phyloP scores from a whole-genome alignment of 2,113 vertebrate genomes.

The Gorsachius goisagi region DNA sequence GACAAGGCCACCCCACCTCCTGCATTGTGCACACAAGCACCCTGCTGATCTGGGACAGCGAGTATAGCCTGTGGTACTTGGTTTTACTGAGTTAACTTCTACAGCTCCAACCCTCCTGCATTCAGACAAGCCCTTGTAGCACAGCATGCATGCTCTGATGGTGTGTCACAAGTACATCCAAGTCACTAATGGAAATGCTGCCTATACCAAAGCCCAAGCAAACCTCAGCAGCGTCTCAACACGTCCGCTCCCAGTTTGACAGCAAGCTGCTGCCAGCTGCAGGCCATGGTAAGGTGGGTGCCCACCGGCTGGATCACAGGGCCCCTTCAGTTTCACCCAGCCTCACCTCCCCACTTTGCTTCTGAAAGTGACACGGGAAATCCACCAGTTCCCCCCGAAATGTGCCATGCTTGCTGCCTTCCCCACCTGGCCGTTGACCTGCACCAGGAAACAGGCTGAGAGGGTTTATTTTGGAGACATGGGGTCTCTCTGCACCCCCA shows the following conservation, averaged over 20 bases:
- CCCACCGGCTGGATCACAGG: not conserved
- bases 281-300: not conserved
- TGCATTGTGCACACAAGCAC: not conserved
- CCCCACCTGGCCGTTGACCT: too few relatives aligned
- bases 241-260: not conserved
- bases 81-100: not conserved
- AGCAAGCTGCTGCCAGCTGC: not conserved
- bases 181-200: not conserved
- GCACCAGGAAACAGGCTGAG: not conserved
- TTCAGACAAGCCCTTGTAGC: not conserved
- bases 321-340: not conserved
- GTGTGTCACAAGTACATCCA: not conserved
- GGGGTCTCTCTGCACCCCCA: not conserved
- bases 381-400: rapidly evolving
- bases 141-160: rapidly evolving
- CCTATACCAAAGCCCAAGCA: not conserved
- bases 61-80: not conserved
- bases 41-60: rapidly evolving
- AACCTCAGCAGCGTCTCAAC: not conserved
- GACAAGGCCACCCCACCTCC: not conserved
- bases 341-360: too few relatives aligned
- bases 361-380: rapidly evolving
- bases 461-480: not conserved
- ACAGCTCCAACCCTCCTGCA: not conserved
- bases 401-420: not conserved